A percentile compares a stretch with the other conserved stretches of the same genome.
Evolutionary conservation across 2,797 vertebrate species (phyloP).

Genomic region (Phoxinus dragarum): DNA sequence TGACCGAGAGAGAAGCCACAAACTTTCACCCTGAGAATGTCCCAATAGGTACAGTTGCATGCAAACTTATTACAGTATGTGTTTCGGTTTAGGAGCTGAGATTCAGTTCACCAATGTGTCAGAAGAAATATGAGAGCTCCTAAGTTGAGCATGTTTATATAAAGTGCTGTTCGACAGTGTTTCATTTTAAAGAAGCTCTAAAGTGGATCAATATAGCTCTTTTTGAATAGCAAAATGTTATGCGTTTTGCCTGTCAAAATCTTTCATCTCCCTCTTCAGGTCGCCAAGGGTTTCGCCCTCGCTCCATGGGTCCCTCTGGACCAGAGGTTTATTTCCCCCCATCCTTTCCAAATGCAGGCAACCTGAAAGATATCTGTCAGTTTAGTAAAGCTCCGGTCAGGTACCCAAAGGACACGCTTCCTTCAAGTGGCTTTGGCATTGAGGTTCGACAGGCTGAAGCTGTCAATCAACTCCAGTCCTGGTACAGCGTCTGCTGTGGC

Average conservation of each 20-base stretch:
- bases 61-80: not conserved
- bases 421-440: slow-evolving; percentile 56
- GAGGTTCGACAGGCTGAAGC: slow-evolving; percentile 59
- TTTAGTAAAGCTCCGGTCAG: slow-evolving; percentile 67
- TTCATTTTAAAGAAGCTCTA: not conserved
- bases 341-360: slow-evolving; percentile 65
- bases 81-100: not conserved
- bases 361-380: slow-evolving; percentile 73
- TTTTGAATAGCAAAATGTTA: not conserved
- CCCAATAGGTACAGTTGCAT: slow-evolving; percentile 19
- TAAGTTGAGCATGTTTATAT: not conserved
- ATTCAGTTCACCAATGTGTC: not conserved
- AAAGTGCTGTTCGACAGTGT: not conserved
- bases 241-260: not conserved
- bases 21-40: slow-evolving; percentile 20
- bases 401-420: slow-evolving; percentile 71
- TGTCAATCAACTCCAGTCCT: slow-evolving; percentile 74
- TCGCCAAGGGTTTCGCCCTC: slow-evolving; percentile 36
- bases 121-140: too few relatives aligned
- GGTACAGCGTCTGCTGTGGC: slow-evolving; percentile 74
- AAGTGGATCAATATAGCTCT: not conserved
- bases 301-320: not conserved
- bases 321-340: slow-evolving; percentile 71
- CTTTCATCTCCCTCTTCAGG: slow-evolving; percentile 39
- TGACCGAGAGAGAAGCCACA: not conserved